Percentiles rank a stretch among this genome's conserved stretches.
Conservation (phyloP, 2,888 invertebrate species). For the Raillietiella orientalis region DNA sequence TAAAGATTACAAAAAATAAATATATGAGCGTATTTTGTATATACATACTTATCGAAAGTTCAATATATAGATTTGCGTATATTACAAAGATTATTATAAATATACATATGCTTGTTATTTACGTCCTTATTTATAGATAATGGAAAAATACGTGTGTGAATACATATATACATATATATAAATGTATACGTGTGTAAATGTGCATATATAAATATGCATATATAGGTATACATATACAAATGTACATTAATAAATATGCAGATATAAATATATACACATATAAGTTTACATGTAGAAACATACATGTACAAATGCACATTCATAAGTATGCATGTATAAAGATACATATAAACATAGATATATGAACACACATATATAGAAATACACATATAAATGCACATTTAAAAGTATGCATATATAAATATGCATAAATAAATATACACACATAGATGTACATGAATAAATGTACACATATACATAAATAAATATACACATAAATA, state of each 20-base stretch:
- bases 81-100: too few relatives aligned
- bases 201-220: constrained; percentile 1
- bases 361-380: background rate
- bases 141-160: background rate
- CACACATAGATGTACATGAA: background rate
- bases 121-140: too few relatives aligned
- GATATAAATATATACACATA: background rate
- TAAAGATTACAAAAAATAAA: too few relatives aligned
- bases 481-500: background rate
- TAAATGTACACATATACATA: background rate
- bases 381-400: background rate
- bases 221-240: background rate
- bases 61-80: too few relatives aligned
- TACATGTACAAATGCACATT: background rate
- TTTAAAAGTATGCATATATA: background rate
- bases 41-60: too few relatives aligned
- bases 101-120: too few relatives aligned
- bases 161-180: constrained; percentile 1
- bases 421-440: background rate
- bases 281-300: background rate
- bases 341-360: background rate
- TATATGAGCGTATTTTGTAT: too few relatives aligned
- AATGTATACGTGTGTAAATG: constrained; percentile 1
- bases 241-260: background rate
- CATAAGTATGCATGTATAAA: background rate